phyloP scores from a whole-genome alignment of 2,113 vertebrate genomes.

The Elgaria multicarinata region DNA sequence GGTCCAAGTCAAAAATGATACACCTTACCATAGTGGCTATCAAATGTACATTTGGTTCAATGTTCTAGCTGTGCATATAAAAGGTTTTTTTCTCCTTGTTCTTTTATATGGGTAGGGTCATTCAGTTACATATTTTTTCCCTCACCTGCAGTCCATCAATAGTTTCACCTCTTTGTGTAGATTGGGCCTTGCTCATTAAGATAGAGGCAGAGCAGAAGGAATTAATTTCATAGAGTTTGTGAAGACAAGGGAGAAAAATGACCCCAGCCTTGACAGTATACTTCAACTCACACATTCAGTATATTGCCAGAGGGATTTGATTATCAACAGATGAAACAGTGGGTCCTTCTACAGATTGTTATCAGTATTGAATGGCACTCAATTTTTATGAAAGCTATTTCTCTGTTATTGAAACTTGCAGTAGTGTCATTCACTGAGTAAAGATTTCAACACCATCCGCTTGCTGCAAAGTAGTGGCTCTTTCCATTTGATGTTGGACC shows the following conservation, averaged over 20 bases:
- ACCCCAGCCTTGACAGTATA: conserved; percentile 19
- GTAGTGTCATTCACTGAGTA: conserved; percentile 47
- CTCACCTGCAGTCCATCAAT: background rate
- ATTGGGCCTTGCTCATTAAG: conserved; percentile 1
- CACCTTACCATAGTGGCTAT: background rate
- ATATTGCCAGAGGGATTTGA: conserved; percentile 30
- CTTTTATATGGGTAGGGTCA: background rate
- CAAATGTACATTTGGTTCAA: too few species aligned
- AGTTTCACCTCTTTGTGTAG: background rate
- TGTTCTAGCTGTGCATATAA: background rate
- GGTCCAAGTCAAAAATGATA: background rate
- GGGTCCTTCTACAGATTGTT: conserved; percentile 39
- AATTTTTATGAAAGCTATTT: conserved; percentile 50
- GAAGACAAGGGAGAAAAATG: background rate
- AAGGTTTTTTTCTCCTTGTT: background rate
- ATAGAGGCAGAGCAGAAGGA: conserved; percentile 10
- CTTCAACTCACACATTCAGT: background rate
- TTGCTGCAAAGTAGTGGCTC: conserved; percentile 19
- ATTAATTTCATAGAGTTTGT: conserved; percentile 28
- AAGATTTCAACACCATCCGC: conserved; percentile 10
- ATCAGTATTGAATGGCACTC: conserved; percentile 41
- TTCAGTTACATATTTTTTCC: background rate
- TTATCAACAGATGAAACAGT: conserved; percentile 53
- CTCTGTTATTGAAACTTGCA: conserved; percentile 39
- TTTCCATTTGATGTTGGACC: background rate